Evolutionary conservation across 2,888 invertebrate species (phyloP).

Genomic region (Chymomyza amoena): DNA sequence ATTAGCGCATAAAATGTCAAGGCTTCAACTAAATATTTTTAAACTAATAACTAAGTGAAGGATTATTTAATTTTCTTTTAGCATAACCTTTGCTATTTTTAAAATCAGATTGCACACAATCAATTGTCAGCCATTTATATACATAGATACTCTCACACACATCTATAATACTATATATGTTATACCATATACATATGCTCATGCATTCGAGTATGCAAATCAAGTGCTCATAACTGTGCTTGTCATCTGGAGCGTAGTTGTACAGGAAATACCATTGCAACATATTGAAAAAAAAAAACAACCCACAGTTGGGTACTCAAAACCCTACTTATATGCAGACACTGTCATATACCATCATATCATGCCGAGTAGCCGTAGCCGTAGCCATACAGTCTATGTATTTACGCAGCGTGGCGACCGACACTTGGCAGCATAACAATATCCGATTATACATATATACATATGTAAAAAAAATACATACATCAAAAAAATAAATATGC

Average conservation of each 20-base stretch:
- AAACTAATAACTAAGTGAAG: no score
- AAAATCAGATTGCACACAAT: neutral
- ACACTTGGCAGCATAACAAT: neutral
- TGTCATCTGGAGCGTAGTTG: neutral
- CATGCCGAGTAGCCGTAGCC: neutral
- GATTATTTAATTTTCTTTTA: no score
- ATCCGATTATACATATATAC: neutral
- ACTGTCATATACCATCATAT: neutral
- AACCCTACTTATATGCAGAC: neutral
- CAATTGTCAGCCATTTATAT: no score
- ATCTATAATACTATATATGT: no score
- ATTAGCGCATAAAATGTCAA: no score
- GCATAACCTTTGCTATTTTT: no score
- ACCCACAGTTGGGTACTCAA: neutral
- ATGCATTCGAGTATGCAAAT: neutral
- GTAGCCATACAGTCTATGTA: neutral
- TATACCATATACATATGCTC: neutral
- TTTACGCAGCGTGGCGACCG: neutral
- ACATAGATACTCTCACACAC: no score
- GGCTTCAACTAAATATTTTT: no score
- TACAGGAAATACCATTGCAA: constrained; percentile 5
- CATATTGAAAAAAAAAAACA: neutral
- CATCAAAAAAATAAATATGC: neutral
- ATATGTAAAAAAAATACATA: neutral
- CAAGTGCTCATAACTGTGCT: neutral